These are phyloP conservation scores for Tanytarsus gracilentus DNA, from an alignment of 2,888 invertebrate species.

Conservation along the genomic window DNA sequence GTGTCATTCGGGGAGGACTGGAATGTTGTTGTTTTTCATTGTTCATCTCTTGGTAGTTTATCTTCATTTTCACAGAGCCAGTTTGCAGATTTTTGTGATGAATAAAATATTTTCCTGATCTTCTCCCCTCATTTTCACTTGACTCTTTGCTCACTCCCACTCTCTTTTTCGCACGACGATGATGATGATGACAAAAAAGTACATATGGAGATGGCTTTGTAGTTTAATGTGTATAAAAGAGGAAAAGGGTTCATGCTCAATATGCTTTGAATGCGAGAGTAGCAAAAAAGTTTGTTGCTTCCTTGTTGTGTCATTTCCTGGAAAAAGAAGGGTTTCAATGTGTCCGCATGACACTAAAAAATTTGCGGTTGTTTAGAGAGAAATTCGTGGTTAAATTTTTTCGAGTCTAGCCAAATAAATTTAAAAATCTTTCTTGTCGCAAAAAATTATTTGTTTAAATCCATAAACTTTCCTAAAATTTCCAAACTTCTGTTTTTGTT, in stretches of 20 bases:
- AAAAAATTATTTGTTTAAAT: no score
- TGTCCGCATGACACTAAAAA: no score
- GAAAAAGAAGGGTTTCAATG: neutral
- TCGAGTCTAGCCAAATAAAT: no score
- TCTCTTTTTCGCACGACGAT: no score
- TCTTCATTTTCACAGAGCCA: conserved; percentile 2
- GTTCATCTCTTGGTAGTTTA: conserved; percentile 6
- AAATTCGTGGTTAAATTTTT: no score
- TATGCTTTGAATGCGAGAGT: conserved; percentile 4
- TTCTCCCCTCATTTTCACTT: neutral
- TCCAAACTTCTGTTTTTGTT: conserved; percentile 1
- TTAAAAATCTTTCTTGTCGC: no score
- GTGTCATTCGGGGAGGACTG: no score
- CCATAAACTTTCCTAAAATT: no score
- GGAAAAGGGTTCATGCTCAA: conserved; percentile 10
- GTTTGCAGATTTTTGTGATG: neutral
- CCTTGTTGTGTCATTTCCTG: conserved; percentile 2
- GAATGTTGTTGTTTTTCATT: no score
- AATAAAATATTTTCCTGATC: neutral
- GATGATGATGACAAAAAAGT: no score
- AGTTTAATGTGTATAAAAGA: neutral
- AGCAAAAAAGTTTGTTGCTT: neutral
- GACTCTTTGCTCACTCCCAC: neutral
- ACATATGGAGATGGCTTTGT: no score
- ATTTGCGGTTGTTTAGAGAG: no score